Evolutionary conservation across 2,797 vertebrate genomes (phyloP).

Genomic region (Sebastes taczanowskii): DNA sequence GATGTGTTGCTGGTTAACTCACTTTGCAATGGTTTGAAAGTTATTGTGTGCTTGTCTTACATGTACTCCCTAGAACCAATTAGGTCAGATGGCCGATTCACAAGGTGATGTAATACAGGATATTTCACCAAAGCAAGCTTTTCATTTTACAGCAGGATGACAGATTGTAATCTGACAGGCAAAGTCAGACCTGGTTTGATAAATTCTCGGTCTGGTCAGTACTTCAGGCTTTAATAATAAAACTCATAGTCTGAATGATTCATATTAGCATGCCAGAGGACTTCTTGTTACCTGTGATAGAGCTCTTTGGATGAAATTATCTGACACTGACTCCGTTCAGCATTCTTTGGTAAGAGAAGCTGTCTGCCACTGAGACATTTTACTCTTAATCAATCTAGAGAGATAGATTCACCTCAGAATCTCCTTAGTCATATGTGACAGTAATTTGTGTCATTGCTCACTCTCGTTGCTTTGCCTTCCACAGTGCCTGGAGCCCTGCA

Average conservation of each 20-base stretch:
- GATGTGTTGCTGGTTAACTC: not conserved
- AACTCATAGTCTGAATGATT: not conserved
- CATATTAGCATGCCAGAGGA: not conserved
- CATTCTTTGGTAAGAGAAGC: not conserved
- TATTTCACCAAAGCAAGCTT: not conserved
- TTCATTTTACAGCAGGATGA: not conserved
- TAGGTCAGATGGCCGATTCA: not conserved
- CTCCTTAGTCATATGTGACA: not conserved
- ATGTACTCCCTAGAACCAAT: not conserved
- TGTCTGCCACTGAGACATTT: not conserved
- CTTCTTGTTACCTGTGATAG: not conserved
- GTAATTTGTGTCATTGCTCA: not conserved
- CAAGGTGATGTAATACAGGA: not conserved
- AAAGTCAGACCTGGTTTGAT: not conserved
- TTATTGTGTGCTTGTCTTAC: not conserved
- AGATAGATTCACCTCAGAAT: not conserved
- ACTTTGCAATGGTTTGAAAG: not conserved
- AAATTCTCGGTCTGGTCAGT: not conserved
- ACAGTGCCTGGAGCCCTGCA: constrained; percentile 95
- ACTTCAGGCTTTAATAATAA: not conserved
- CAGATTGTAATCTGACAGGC: not conserved
- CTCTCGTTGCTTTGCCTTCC: constrained; percentile 12
- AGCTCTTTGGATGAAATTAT: not conserved
- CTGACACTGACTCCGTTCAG: not conserved
- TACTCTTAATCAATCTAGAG: not conserved